These are phyloP conservation scores for Lampropteryx suffumata DNA, from an alignment of 2,888 invertebrate genomes.

Conservation along the genomic window DNA sequence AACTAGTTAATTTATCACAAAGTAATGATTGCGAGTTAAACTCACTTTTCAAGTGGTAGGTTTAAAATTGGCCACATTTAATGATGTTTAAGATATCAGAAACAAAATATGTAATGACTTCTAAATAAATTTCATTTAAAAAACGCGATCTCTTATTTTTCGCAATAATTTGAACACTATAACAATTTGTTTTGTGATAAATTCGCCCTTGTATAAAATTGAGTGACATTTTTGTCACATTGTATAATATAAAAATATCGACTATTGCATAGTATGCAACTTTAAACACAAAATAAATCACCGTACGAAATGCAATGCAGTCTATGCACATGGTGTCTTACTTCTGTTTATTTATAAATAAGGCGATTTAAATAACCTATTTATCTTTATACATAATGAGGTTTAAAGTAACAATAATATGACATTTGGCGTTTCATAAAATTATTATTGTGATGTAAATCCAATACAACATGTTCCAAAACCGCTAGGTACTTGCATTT, in stretches of 20 bases:
- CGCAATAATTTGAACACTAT: slow-evolving; percentile 28
- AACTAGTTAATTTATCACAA: slow-evolving; percentile 42
- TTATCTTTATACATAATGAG: slow-evolving; percentile 66
- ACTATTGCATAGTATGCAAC: slow-evolving; percentile 57
- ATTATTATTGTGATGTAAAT: slow-evolving; percentile 55
- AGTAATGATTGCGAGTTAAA: slow-evolving; percentile 37
- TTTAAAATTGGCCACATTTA: slow-evolving; percentile 32
- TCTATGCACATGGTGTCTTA: slow-evolving; percentile 74
- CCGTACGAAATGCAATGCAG: slow-evolving; percentile 75
- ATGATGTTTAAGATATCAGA: slow-evolving; percentile 22
- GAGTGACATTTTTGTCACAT: slow-evolving; percentile 20
- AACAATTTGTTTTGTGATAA: slow-evolving; percentile 46
- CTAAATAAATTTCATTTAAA: slow-evolving; percentile 14
- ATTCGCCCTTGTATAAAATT: slow-evolving; percentile 39
- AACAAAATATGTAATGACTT: slow-evolving; percentile 22
- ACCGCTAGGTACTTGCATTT: slow-evolving; percentile 12
- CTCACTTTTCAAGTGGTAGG: slow-evolving; percentile 35
- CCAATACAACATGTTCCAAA: slow-evolving; percentile 18
- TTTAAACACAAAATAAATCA: slow-evolving; percentile 56
- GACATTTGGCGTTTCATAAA: slow-evolving; percentile 68
- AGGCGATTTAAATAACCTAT: slow-evolving; percentile 71
- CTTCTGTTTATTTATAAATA: slow-evolving; percentile 55
- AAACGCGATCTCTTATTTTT: slow-evolving; percentile 23
- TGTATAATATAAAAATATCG: slow-evolving; percentile 45
- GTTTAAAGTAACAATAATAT: slow-evolving; percentile 58